A percentile compares a stretch with the other conserved stretches of the same genome.
Conservation (phyloP, 2,888 invertebrate species). For the Seira ritae region DNA sequence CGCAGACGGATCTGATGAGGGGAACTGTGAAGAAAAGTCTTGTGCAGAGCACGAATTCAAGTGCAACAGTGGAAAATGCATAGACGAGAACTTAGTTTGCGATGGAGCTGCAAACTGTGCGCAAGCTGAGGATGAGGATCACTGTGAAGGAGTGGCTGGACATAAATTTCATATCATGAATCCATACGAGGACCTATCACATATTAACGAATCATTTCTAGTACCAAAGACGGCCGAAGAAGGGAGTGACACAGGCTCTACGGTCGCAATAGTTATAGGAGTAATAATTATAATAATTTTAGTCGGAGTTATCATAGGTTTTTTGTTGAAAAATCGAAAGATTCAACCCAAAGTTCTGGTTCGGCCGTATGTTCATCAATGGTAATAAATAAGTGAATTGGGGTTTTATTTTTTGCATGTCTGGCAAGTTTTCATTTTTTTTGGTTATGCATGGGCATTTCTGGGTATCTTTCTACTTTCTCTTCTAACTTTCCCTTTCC, state of each 20-base stretch:
- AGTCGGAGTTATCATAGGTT: constrained; percentile 57
- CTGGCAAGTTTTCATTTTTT: background rate
- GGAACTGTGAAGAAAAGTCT: constrained; percentile 35
- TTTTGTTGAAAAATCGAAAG: constrained; percentile 64
- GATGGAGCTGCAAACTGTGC: constrained; percentile 72
- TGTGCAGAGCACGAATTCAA: constrained; percentile 76
- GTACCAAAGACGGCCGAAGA: too few species aligned
- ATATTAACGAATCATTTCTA: too few species aligned
- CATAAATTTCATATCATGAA: background rate
- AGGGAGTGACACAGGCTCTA: constrained; percentile 9
- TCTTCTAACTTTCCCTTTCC: background rate
- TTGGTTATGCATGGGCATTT: background rate
- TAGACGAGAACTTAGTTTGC: constrained; percentile 71
- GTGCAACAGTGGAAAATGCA: constrained; percentile 80
- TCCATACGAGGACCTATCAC: background rate
- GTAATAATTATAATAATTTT: constrained; percentile 53
- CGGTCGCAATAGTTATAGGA: constrained; percentile 59
- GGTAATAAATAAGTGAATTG: too few species aligned
- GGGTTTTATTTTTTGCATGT: background rate
- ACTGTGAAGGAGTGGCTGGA: constrained; percentile 29
- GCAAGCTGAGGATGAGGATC: constrained; percentile 57
- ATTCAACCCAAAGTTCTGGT: constrained; percentile 70
- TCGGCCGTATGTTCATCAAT: constrained; percentile 71
- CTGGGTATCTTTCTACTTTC: too few species aligned
- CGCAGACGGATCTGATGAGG: constrained; percentile 77